A percentile compares a stretch with the other conserved stretches of the same genome.
These are phyloP conservation scores for Oenanthe melanoleuca DNA, from an alignment of 2,113 vertebrate genomes.

Conservation along the genomic window DNA sequence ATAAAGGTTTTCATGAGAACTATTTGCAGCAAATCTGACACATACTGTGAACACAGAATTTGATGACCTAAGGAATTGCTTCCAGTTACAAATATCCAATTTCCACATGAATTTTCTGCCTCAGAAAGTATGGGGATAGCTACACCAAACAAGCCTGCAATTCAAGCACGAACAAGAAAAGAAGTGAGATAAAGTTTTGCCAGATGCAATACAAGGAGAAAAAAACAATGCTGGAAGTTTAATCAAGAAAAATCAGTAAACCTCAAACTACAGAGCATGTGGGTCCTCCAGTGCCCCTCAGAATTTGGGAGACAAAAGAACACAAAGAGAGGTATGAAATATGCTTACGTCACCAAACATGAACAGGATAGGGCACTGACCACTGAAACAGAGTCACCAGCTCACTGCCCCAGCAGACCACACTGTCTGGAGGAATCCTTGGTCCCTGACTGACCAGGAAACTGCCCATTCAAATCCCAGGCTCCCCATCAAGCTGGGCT, in stretches of 20 bases:
- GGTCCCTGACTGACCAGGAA: not conserved
- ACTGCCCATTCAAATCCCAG: not conserved
- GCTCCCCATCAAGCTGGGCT: not conserved
- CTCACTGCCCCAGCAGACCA: accelerated
- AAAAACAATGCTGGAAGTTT: not conserved
- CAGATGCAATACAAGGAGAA: not conserved
- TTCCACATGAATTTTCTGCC: not conserved
- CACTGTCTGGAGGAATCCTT: not conserved
- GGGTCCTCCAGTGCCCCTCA: not conserved
- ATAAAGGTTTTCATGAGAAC: not conserved
- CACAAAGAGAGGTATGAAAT: not conserved
- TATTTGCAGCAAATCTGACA: not conserved
- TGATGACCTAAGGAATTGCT: not conserved
- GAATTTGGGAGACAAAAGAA: not conserved
- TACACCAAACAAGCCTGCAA: not conserved
- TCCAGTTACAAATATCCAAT: not conserved
- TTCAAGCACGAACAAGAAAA: not conserved
- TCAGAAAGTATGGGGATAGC: not conserved
- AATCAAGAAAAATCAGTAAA: not conserved
- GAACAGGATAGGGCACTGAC: not conserved
- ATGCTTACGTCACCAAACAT: accelerated
- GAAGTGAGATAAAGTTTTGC: not conserved
- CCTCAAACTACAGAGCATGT: not conserved
- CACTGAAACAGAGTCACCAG: not conserved
- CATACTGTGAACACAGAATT: not conserved